Base-by-base conservation (phyloP, 2,113 vertebrate genomes). In the Neolamprologus fasciatus region DNA sequence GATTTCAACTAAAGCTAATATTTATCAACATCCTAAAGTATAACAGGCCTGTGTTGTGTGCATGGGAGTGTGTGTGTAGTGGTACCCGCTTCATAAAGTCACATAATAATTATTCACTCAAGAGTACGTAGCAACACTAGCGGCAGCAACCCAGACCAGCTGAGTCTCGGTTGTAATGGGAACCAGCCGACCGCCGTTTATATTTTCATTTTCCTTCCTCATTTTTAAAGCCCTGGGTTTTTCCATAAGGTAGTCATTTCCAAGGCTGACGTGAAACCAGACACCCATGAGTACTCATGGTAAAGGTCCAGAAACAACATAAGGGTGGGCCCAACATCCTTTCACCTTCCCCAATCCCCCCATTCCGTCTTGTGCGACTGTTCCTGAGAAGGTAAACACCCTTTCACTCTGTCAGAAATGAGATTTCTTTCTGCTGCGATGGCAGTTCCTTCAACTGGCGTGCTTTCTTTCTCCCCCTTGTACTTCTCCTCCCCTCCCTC, bases 241-340 rank as follows among this genome's bases (percentile, higher is more conserved):
- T 96, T 95, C 95, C 94, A 95, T 89, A 83, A 87, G 93, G 90
- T 81, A 90, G 87, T 90, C 83, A 63, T 92, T 93, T 93, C 92
- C 91, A 89, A 84, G 89, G 89, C 92, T 57, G 82, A 89, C 4
- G 61, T 94, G 96, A 96, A 96, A 96, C 91, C 82, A 93, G 96
- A 96, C 87, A 92, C 94, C 89, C 80, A 83, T 89, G 89, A 91
- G 76, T 68, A 71, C 40, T 93, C 26, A 19, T 88, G 91, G 93
- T 95, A 8, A 86, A 86, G 84, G 76, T 95, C 95, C 94, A 96
- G 95, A 90, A 96, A 95, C 92, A 96, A 96, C 93, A 94, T 5
- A 3, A 35, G 83, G 84, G 86, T 66, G 68, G 81, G 71, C 51
- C 89, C 87, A 57, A 89, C 95, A 83, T 93, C 89, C 94, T 90